Percentiles rank a stretch among this genome's conserved stretches.
Conservation (phyloP, 2,797 vertebrate species). For the Poecilia velifera region DNA sequence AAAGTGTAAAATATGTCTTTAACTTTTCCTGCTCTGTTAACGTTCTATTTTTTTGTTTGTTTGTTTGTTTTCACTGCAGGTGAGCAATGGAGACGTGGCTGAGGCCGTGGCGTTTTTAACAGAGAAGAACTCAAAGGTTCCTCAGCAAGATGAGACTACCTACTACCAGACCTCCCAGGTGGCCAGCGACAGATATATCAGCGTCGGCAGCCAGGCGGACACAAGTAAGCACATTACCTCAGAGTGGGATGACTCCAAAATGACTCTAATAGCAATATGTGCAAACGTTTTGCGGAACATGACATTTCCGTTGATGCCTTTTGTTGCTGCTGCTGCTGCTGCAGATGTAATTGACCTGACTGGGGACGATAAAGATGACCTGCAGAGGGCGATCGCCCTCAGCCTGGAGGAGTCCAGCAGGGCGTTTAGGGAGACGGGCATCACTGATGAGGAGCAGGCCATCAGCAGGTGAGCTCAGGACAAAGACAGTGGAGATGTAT, state of each 20-base stretch:
- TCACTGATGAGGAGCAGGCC: conserved; percentile 99
- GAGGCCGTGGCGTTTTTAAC: conserved; percentile 95
- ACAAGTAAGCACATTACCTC: conserved; percentile 84
- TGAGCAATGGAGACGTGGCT: conserved; percentile 96
- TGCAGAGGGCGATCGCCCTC: conserved; percentile 98
- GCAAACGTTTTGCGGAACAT: neutral
- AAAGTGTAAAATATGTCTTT: neutral
- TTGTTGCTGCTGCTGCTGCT: conserved; percentile 45
- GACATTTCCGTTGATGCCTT: neutral
- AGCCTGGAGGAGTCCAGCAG: conserved; percentile 97
- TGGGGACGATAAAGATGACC: conserved; percentile 99
- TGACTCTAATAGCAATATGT: neutral
- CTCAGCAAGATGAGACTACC: conserved; percentile 91
- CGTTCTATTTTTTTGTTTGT: neutral
- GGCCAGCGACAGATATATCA: conserved; percentile 95
- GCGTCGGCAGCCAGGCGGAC: conserved; percentile 97
- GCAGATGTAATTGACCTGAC: conserved; percentile 98
- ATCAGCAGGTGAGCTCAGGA: conserved; percentile 90
- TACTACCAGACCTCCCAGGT: conserved; percentile 96
- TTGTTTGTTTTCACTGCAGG: conserved; percentile 72
- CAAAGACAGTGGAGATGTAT: neutral
- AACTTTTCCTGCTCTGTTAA: neutral
- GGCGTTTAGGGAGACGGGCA: conserved; percentile 97
- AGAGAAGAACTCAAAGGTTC: conserved; percentile 93
- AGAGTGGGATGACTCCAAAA: neutral